phyloP scores from a whole-genome alignment of 2,888 invertebrate species.

The Dryobotodes eremita region DNA sequence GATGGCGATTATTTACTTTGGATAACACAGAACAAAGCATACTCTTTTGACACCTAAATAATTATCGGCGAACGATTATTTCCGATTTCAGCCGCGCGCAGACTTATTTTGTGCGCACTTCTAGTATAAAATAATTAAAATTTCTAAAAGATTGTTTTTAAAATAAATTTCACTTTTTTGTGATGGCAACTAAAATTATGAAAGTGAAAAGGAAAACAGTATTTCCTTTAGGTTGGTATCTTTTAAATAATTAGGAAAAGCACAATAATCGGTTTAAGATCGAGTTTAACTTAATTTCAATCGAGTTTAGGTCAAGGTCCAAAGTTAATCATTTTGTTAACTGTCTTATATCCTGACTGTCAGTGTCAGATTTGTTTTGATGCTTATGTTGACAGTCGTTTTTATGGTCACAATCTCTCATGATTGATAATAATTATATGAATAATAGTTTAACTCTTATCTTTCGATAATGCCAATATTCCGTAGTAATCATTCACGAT shows the following conservation, averaged over 20 bases:
- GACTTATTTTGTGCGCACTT: too few relatives aligned
- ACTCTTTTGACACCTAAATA: too few relatives aligned
- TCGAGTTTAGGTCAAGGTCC: conserved; percentile 28
- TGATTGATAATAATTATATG: not conserved
- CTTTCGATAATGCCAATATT: not conserved
- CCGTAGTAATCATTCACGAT: not conserved
- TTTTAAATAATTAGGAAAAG: not conserved
- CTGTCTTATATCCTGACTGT: not conserved
- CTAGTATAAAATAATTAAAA: not conserved
- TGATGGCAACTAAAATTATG: conserved; percentile 4
- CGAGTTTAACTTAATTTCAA: not conserved
- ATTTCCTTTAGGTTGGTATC: conserved; percentile 36
- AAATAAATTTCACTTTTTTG: not conserved
- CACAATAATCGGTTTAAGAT: not conserved
- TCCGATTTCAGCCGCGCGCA: too few relatives aligned
- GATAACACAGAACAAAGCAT: too few relatives aligned
- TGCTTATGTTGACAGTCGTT: conserved; percentile 20
- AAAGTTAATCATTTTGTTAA: not conserved
- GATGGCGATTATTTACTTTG: too few relatives aligned
- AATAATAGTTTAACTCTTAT: not conserved
- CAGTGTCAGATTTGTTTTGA: conserved; percentile 30
- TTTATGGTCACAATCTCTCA: not conserved
- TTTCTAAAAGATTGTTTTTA: not conserved
- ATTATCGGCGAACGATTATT: too few relatives aligned
- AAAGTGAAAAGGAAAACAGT: not conserved